Base-by-base conservation (phyloP, 2,888 invertebrate species). In the Cyclophora punctaria region DNA sequence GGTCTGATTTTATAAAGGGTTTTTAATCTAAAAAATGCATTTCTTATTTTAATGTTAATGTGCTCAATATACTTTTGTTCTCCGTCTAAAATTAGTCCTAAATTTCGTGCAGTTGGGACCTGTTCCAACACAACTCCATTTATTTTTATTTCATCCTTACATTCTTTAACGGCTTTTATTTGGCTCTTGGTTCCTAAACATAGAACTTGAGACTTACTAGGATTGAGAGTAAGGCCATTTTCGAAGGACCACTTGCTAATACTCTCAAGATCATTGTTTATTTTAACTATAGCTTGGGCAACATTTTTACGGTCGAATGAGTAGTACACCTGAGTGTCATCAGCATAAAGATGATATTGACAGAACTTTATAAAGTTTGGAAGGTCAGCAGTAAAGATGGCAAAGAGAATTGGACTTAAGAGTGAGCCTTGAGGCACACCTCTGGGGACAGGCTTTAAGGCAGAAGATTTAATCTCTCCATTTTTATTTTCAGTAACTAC, bases 371-470 rank as follows among this genome's bases (percentile, higher is more conserved):
- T 37, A 37, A 37, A 20, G 3, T 37, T 5, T 4, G 46, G 46
- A 7, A 46, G 3, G 7, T 46, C 46, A 3, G 46, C 46, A 7
- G 46, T 46, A 7, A 46, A 46, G 20, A 46, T 46, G 5, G 46
- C 35, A 7, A 46, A 46, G 7, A 46, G 37, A n/a, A 46, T 37
- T 0, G 48, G 52, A 3, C 53, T 50, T 6, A 57, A 33, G 2
- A 54, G 45, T 1, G 57, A 54, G 1, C 57, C 57, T 33, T 57
- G 57, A 3, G 57, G 57, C 2, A 53, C 51, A 0, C 57, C 37
- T 4, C 37, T 4, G 4, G 37, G 37, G 4, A 37, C 37, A 5
- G 37, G 37, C 5, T 37, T 37, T 37, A 37, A 5, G 4, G 37
- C 37, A 5, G 37, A 37, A 37, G 37, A 5, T 5, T 37, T 37